Percentiles rank a stretch among this genome's conserved stretches.
These are phyloP conservation scores for Bombus huntii DNA, from an alignment of 1,140 invertebrate genomes.

Conservation along the genomic window DNA sequence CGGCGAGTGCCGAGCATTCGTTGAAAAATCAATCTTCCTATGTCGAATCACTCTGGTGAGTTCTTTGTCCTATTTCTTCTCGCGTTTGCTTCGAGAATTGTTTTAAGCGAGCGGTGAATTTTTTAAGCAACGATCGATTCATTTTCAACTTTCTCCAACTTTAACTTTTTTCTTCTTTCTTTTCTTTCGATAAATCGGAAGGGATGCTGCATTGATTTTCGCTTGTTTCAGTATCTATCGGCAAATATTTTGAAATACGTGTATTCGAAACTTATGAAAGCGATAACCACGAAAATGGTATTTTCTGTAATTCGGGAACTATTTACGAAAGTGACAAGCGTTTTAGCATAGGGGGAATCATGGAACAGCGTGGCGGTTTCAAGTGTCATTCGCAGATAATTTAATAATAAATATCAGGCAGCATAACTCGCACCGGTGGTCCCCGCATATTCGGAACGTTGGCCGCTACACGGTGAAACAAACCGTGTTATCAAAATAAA, in stretches of 20 bases:
- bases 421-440: neutral
- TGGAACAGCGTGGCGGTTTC: neutral
- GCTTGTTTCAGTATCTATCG: no score
- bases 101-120: neutral
- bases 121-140: neutral
- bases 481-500: constrained; percentile 24
- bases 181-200: no score
- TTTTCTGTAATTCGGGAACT: neutral
- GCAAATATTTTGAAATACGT: no score
- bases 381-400: constrained; percentile 10
- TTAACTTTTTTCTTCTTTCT: no score
- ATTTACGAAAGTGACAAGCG: constrained; percentile 14
- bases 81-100: neutral
- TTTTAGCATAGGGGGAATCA: neutral
- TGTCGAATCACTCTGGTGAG: neutral
- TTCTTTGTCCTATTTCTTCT: no score
- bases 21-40: constrained; percentile 58
- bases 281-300: no score
- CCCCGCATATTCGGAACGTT: neutral
- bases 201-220: no score
- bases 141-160: no score
- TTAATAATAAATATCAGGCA: constrained; percentile 30
- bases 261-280: no score
- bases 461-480: neutral
- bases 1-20: constrained; percentile 17